phyloP scores from a whole-genome alignment of 2,113 vertebrate genomes.

The Galeopterus variegatus region DNA sequence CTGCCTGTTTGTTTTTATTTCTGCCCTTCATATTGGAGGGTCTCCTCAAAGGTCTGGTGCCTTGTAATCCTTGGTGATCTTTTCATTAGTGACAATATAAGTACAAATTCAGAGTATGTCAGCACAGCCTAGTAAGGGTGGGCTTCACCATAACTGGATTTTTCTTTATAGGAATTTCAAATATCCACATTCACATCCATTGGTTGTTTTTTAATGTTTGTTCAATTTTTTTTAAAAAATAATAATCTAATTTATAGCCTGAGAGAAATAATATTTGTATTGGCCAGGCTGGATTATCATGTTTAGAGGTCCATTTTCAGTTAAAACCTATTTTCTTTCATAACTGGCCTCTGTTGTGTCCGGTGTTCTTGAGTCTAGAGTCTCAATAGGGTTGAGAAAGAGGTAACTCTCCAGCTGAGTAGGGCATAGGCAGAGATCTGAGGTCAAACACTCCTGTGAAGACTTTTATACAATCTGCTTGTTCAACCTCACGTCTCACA shows the following conservation, averaged over 20 bases:
- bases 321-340: background rate
- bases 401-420: background rate
- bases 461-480: background rate
- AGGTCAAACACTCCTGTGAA: background rate
- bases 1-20: background rate
- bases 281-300: background rate
- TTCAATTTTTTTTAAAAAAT: background rate
- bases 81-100: background rate
- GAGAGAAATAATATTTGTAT: background rate
- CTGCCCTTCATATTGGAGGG: background rate
- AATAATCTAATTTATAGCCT: background rate
- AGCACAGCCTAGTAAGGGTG: background rate
- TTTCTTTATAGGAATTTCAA: background rate
- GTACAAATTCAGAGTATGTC: background rate
- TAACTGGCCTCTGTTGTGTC: background rate
- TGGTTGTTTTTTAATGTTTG: background rate
- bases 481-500: background rate
- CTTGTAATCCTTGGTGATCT: background rate
- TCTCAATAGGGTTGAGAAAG: background rate
- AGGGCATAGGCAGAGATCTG: background rate
- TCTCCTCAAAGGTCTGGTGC: background rate
- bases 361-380: background rate
- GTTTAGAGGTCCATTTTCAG: background rate
- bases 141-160: background rate
- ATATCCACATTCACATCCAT: background rate